Percentiles rank a stretch among this genome's conserved stretches.
phyloP scores from a whole-genome alignment of 2,113 vertebrate genomes.

The Catharus minimus region DNA sequence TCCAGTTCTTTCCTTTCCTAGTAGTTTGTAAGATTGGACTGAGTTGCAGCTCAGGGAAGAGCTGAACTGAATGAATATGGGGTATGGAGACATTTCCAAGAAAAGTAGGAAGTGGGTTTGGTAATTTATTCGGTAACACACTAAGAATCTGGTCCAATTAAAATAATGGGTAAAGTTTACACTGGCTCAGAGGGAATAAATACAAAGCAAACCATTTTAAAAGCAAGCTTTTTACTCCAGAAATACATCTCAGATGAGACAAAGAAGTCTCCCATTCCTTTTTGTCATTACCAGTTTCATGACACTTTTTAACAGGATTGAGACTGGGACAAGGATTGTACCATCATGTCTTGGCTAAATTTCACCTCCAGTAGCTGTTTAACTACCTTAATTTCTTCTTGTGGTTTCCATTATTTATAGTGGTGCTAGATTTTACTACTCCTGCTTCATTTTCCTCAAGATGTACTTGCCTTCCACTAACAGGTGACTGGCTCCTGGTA shows the following conservation, averaged over 20 bases:
- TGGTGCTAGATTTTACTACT: background rate
- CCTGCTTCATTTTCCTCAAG: background rate
- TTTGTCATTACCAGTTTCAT: background rate
- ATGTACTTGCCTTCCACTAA: background rate
- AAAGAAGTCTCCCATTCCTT: background rate
- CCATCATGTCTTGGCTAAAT: background rate
- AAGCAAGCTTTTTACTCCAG: background rate
- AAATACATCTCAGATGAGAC: background rate
- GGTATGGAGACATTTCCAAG: background rate
- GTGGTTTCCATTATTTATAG: background rate
- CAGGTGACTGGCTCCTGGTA: background rate
- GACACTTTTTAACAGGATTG: background rate
- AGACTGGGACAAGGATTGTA: background rate
- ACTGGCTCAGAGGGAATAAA: background rate
- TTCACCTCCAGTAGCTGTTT: background rate
- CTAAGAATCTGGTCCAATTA: background rate
- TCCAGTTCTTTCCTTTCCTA: background rate
- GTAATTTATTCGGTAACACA: background rate
- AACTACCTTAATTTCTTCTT: background rate
- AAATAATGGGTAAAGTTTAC: background rate
- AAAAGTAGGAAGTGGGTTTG: constrained; percentile 16
- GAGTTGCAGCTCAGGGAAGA: background rate
- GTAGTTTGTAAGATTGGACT: background rate
- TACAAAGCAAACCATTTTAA: background rate
- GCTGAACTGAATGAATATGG: background rate